Base-by-base conservation (phyloP, 2,113 vertebrate genomes). In the Mixornis gularis region DNA sequence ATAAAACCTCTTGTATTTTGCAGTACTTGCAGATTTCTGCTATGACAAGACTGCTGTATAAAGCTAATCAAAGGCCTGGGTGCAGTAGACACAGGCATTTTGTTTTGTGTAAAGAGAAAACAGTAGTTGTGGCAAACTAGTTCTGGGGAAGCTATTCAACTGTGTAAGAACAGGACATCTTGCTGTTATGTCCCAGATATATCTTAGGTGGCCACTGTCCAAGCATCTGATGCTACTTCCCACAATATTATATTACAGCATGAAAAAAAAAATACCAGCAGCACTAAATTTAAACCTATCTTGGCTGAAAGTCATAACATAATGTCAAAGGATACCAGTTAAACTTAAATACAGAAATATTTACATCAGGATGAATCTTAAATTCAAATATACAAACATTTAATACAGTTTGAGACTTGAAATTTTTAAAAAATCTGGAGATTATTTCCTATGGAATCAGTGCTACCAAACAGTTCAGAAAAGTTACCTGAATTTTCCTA, bases 21-120 rank as follows among this genome's bases (percentile, higher is more conserved):
- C 30, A 64, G 24, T 62, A 49, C 15, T 55, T 80, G n/a, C 21
- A 79, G 48, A 34, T 64, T 87, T 15, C 21, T 68, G 11, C 25
- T 63, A 36, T 20, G 12, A 59, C 9, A 46, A 51, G 10, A 5
- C 12, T 58, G 13, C 40, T 63, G 24, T 58, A 63, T 8, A 72
- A 79, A 91, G 30, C 30, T 53, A 59, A 27, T 13, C 25, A 56
- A 71, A 79, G 15, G 38, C 65, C 30, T 41, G 7, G 17, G 34
- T 0, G 0, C 90, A 76, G 22, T 1, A 62, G n/a, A 74, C 16
- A 26, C 2, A 29, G 0, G 0, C 48, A 41, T 40, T 82, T 77
- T 76, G 13, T 29, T 71, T 48, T 18, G 7, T 51, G 29, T 48
- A 18, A 17, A 24, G 41, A 59, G 49, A 63, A 77, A 53, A 48